These are phyloP conservation scores for Corticium candelabrum DNA, from an alignment of 37 sponge, comb jelly and placozoan species.

Conservation along the genomic window DNA sequence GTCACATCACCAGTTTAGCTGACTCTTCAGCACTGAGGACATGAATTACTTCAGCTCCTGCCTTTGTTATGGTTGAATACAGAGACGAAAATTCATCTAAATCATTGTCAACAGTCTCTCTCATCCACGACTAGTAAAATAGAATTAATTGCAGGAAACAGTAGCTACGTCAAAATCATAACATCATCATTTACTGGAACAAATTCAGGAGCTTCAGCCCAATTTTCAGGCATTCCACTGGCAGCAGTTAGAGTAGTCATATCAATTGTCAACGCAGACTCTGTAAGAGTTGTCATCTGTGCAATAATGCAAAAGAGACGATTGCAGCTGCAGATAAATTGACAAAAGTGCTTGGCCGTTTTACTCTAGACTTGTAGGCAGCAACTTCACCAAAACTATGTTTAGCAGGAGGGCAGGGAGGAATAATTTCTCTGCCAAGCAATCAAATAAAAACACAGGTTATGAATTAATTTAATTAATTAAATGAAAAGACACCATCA, in stretches of 20 bases:
- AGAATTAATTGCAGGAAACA: not conserved
- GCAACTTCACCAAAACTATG: not conserved
- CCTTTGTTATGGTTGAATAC: constrained; percentile 11
- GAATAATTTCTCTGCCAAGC: no score
- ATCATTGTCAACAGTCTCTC: not conserved
- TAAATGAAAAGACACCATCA: no score
- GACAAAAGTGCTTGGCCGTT: not conserved
- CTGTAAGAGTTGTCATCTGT: no score
- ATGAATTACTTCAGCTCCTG: constrained; percentile 31
- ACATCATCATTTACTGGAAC: constrained; percentile 43
- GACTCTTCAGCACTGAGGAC: constrained; percentile 45
- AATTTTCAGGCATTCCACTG: constrained; percentile 22
- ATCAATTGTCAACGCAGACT: no score
- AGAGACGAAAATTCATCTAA: not conserved
- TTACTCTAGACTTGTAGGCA: not conserved
- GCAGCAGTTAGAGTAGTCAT: no score
- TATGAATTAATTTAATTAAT: no score
- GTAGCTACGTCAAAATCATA: not conserved
- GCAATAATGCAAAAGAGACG: no score
- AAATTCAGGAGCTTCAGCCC: constrained; percentile 60
- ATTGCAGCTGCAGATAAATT: no score
- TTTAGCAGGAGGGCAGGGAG: no score
- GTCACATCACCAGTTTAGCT: constrained; percentile 39
- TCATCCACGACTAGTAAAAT: not conserved
- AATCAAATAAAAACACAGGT: no score